A percentile compares a stretch with the other conserved stretches of the same genome.
Conservation (phyloP, 2,888 invertebrate genomes). For the Tuta absoluta region DNA sequence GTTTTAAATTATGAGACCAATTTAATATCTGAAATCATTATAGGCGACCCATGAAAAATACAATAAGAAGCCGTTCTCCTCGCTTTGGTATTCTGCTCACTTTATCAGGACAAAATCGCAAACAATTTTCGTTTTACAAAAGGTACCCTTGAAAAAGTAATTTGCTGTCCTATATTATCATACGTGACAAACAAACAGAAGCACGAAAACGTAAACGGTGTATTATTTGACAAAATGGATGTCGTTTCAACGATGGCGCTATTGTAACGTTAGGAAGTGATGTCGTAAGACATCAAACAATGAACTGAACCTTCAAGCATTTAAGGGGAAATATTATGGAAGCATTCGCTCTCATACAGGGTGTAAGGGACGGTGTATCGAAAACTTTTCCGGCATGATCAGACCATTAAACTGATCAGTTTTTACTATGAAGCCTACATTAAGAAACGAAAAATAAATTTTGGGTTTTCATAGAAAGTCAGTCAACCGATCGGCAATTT, state of each 20-base stretch:
- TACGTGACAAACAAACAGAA: constrained; percentile 1
- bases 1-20: too few relatives aligned
- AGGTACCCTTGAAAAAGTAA: constrained; percentile 8
- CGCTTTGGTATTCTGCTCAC: constrained; percentile 32
- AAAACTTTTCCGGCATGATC: too few relatives aligned
- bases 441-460: too few relatives aligned
- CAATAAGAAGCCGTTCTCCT: constrained; percentile 13
- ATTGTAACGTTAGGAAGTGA: constrained; percentile 2
- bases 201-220: neutral
- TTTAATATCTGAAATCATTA: too few relatives aligned
- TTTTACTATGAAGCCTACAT: too few relatives aligned
- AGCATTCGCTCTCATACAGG: too few relatives aligned
- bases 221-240: constrained; percentile 18
- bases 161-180: neutral
- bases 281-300: constrained; percentile 15
- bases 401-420: too few relatives aligned
- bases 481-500: too few relatives aligned
- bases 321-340: neutral
- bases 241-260: constrained; percentile 8
- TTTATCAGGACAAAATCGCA: neutral
- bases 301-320: constrained; percentile 3
- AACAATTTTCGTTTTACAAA: constrained; percentile 10
- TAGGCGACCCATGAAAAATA: neutral
- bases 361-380: too few relatives aligned
- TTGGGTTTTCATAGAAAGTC: too few relatives aligned